These are phyloP conservation scores for Oedothorax gibbosus DNA, from an alignment of 1,140 invertebrate genomes.

Conservation along the genomic window DNA sequence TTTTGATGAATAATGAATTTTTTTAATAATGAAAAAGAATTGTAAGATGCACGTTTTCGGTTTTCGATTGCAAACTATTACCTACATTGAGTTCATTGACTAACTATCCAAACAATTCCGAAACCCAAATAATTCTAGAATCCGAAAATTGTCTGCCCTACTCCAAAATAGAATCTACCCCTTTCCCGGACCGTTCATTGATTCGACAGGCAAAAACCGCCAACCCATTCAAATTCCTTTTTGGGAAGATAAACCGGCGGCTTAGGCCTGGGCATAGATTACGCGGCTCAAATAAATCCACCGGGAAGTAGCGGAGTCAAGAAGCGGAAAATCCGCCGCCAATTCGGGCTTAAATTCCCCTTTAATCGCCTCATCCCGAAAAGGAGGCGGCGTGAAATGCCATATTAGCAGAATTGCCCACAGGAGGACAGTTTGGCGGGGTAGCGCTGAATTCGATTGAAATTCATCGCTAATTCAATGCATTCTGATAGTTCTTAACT, in stretches of 20 bases:
- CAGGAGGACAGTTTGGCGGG: not conserved
- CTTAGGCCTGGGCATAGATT: constrained; percentile 9
- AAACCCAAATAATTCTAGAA: too few species aligned
- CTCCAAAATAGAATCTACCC: too few species aligned
- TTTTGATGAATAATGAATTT: too few species aligned
- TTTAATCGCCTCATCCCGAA: constrained; percentile 46
- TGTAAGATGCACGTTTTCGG: too few species aligned
- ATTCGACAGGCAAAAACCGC: not conserved
- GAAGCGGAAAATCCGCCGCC: constrained; percentile 37
- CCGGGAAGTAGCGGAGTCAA: constrained; percentile 16
- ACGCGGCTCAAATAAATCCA: constrained; percentile 43
- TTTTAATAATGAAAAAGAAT: too few species aligned
- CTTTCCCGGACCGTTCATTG: too few species aligned
- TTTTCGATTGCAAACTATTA: too few species aligned
- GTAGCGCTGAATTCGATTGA: too few species aligned
- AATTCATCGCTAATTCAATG: not conserved
- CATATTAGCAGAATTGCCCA: constrained; percentile 51
- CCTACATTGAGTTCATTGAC: too few species aligned
- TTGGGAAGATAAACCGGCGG: not conserved
- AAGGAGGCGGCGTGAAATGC: constrained; percentile 44
- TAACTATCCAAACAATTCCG: too few species aligned
- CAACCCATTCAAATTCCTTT: constrained; percentile 7
- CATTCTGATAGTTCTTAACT: too few species aligned
- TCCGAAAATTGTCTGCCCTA: too few species aligned
- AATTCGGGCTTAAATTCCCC: constrained; percentile 29